Percentiles rank a stretch among this genome's conserved stretches.
Conservation (phyloP, 2,797 vertebrate species). For the Sylvilagus floridanus region DNA sequence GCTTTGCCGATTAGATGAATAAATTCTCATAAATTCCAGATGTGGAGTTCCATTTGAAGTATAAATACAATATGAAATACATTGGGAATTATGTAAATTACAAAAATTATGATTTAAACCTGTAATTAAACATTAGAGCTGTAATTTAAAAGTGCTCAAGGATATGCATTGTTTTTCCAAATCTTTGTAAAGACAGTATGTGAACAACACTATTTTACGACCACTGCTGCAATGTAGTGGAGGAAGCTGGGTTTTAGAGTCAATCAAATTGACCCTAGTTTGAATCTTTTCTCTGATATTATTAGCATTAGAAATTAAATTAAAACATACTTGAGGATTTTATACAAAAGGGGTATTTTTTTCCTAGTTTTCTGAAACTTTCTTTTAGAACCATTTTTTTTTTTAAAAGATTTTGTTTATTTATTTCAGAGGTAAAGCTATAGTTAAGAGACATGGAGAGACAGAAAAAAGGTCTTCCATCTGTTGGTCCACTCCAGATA, state of each 20-base stretch:
- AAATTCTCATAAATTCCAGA: slow-evolving; percentile 41
- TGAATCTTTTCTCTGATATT: slow-evolving; percentile 18
- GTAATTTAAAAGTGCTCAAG: slow-evolving; percentile 41
- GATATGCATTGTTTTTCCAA: neutral
- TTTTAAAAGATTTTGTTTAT: too few relatives aligned
- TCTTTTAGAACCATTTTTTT: neutral
- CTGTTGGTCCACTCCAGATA: too few relatives aligned
- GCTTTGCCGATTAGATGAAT: slow-evolving; percentile 52
- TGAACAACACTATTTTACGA: slow-evolving; percentile 33
- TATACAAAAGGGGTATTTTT: neutral
- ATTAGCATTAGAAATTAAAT: slow-evolving; percentile 32
- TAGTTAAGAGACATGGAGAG: too few relatives aligned
- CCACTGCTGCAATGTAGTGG: neutral
- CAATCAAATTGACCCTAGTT: neutral
- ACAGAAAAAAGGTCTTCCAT: too few relatives aligned
- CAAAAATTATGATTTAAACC: neutral
- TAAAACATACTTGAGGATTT: slow-evolving; percentile 15
- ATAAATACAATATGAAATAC: neutral
- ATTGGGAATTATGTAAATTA: slow-evolving; percentile 47
- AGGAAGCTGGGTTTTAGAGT: neutral
- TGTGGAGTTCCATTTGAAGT: slow-evolving; percentile 58
- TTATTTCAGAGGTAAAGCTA: too few relatives aligned
- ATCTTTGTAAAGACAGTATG: neutral
- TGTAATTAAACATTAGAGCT: slow-evolving; percentile 32
- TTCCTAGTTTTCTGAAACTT: slow-evolving; percentile 22